Evolutionary conservation across 2,888 invertebrate genomes (phyloP).

Genomic region (Spodoptera littoralis): DNA sequence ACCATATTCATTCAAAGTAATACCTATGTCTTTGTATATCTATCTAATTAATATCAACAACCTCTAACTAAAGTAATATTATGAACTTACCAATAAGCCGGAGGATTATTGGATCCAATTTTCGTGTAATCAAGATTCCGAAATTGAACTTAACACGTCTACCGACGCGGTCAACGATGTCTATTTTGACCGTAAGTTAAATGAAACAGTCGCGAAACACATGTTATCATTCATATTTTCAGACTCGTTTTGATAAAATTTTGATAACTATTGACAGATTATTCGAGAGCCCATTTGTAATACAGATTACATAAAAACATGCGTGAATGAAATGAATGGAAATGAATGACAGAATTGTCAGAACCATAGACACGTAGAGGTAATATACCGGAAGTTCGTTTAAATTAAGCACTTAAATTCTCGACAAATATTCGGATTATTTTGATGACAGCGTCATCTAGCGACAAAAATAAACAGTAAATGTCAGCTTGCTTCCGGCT

Average conservation of each 20-base stretch:
- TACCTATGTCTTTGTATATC: slow-evolving; percentile 8
- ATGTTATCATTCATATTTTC: slow-evolving; percentile 83
- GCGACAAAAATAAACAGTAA: too few species aligned
- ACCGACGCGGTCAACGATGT: slow-evolving; percentile 52
- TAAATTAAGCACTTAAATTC: not conserved
- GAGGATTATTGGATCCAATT: slow-evolving; percentile 57
- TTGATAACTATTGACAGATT: slow-evolving; percentile 70
- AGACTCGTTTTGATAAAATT: slow-evolving; percentile 78
- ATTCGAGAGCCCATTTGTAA: slow-evolving; percentile 66
- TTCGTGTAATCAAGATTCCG: slow-evolving; percentile 51
- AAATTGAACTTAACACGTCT: slow-evolving; percentile 52
- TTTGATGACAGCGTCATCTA: too few species aligned
- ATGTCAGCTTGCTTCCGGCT: too few species aligned
- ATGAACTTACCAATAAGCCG: slow-evolving; percentile 69
- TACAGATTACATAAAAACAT: slow-evolving; percentile 27
- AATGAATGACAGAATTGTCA: not conserved
- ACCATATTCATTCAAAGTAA: slow-evolving; percentile 1
- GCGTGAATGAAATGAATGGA: too few species aligned
- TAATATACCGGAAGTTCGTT: not conserved
- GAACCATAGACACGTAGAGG: not conserved
- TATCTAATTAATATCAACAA: slow-evolving; percentile 3
- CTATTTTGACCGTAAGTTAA: slow-evolving; percentile 65
- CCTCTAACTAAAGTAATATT: slow-evolving; percentile 5
- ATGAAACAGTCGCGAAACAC: slow-evolving; percentile 65
- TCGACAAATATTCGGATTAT: too few species aligned